These are phyloP conservation scores for Bradysia coprophila DNA, from an alignment of 1,140 invertebrate genomes.

Conservation along the genomic window DNA sequence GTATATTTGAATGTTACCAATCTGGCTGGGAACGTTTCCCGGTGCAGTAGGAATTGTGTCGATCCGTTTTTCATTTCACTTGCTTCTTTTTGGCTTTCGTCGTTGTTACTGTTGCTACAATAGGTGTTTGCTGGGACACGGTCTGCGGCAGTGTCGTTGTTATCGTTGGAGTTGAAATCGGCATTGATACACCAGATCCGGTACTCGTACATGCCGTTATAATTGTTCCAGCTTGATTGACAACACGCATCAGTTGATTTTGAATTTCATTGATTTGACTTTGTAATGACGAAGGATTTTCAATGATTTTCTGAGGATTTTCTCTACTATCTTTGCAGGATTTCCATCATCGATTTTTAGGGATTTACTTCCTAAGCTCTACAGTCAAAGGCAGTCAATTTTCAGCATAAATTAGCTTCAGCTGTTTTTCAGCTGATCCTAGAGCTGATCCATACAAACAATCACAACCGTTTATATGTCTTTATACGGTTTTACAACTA, in stretches of 20 bases:
- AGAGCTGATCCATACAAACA: too few species aligned
- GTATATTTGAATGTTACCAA: conserved; percentile 16
- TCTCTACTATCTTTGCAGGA: too few species aligned
- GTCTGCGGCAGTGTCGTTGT: neutral
- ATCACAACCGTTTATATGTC: too few species aligned
- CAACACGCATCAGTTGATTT: conserved; percentile 5
- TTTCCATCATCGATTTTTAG: too few species aligned
- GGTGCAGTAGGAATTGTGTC: conserved; percentile 3
- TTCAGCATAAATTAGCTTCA: too few species aligned
- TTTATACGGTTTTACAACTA: too few species aligned
- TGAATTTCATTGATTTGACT: conserved; percentile 7
- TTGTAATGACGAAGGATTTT: conserved; percentile 4
- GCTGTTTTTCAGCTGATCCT: too few species aligned
- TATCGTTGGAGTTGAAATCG: conserved; percentile 3
- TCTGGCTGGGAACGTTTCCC: conserved; percentile 18
- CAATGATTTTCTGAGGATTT: too few species aligned
- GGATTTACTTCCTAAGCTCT: too few species aligned
- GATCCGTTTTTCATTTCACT: neutral
- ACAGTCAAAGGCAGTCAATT: too few species aligned
- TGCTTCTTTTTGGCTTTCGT: conserved; percentile 2
- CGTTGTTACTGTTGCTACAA: neutral
- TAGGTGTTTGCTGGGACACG: neutral
- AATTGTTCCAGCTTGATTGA: neutral
- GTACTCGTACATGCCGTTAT: neutral
- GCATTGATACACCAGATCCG: neutral